Percentiles rank a stretch among this genome's conserved stretches.
phyloP scores from a whole-genome alignment of 2,888 invertebrate genomes.

The Ischnura elegans region DNA sequence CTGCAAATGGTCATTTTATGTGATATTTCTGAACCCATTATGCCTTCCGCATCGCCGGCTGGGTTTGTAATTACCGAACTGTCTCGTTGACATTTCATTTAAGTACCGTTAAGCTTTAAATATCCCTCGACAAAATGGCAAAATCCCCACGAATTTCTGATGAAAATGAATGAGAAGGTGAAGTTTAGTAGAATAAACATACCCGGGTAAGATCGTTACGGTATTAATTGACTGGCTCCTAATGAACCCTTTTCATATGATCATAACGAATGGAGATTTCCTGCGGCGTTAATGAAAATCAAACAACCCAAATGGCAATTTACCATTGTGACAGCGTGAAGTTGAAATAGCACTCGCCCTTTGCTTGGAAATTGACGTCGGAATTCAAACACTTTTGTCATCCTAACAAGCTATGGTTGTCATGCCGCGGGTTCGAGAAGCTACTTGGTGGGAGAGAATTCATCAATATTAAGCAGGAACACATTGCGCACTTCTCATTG shows the following conservation, averaged over 20 bases:
- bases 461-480: neutral
- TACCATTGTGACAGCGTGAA: neutral
- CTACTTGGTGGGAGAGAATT: neutral
- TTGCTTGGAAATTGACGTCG: neutral
- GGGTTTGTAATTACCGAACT: neutral
- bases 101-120: neutral
- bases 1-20: too few relatives aligned
- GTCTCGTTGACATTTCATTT: neutral
- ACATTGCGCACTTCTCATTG: neutral
- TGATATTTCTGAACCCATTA: too few relatives aligned
- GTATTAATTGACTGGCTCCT: neutral
- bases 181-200: neutral
- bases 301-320: conserved; percentile 1
- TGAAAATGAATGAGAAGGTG: neutral
- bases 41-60: too few relatives aligned
- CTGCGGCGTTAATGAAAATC: neutral
- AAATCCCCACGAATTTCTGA: neutral
- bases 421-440: neutral
- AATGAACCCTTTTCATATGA: conserved; percentile 12
- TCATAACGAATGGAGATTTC: neutral
- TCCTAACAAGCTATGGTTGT: neutral
- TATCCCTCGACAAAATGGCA: neutral
- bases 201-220: neutral
- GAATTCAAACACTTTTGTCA: conserved; percentile 1
- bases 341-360: neutral